A percentile compares a stretch with the other conserved stretches of the same genome.
These are phyloP conservation scores for Pseudomyrmex dendroicus DNA, from an alignment of 1,140 invertebrate species.

Conservation along the genomic window DNA sequence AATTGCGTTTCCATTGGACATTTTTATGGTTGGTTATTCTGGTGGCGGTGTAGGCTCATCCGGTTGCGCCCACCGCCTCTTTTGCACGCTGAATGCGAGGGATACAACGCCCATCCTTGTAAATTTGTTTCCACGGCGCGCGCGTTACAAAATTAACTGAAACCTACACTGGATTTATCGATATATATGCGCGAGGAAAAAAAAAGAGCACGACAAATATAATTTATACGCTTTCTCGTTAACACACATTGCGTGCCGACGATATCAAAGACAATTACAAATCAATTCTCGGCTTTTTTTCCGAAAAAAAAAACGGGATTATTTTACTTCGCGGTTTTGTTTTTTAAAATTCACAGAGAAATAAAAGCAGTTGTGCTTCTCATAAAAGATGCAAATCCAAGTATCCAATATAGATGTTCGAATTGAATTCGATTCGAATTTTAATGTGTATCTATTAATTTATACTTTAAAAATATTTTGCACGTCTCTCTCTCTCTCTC, in stretches of 20 bases:
- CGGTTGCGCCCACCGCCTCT: conserved; percentile 55
- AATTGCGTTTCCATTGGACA: conserved; percentile 75
- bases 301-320: too few species aligned
- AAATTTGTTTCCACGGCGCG: conserved; percentile 42
- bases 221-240: conserved; percentile 21
- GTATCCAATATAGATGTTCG: too few species aligned
- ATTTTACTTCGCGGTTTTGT: too few species aligned
- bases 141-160: conserved; percentile 68
- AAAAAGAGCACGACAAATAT: conserved; percentile 53
- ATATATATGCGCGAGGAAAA: conserved; percentile 26
- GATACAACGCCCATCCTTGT: conserved; percentile 41
- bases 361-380: too few species aligned
- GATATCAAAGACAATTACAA: not conserved
- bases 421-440: too few species aligned
- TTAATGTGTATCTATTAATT: too few species aligned
- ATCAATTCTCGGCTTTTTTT: too few species aligned
- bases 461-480: too few species aligned
- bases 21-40: conserved; percentile 74
- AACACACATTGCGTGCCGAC: not conserved
- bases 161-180: conserved; percentile 58
- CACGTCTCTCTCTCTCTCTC: too few species aligned
- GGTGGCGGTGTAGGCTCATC: conserved; percentile 47
- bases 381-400: too few species aligned
- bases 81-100: conserved; percentile 38
- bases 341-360: too few species aligned